phyloP scores from a whole-genome alignment of 2,113 vertebrate species.

The Diadophis punctatus region DNA sequence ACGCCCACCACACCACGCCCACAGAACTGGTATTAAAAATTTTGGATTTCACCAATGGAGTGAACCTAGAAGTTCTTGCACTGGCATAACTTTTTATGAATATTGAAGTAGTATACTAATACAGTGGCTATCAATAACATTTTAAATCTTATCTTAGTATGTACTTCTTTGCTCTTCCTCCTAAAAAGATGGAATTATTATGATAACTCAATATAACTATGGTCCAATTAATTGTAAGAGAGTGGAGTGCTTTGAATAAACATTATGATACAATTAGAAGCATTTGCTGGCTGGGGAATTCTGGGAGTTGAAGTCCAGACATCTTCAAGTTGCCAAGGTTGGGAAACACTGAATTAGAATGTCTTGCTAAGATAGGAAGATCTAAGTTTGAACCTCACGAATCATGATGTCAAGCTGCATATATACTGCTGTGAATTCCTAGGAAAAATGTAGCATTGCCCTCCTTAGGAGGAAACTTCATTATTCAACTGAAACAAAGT shows the following conservation, averaged over 20 bases:
- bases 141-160: not conserved
- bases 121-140: not conserved
- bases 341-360: no score
- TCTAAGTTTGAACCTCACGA: not conserved
- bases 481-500: not conserved
- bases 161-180: not conserved
- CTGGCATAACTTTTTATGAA: not conserved
- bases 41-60: no score
- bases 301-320: no score
- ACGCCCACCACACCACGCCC: no score
- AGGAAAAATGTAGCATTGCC: not conserved
- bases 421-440: not conserved
- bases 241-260: not conserved
- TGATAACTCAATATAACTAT: not conserved
- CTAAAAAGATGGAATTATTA: not conserved
- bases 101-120: not conserved
- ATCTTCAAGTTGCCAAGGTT: no score
- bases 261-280: no score
- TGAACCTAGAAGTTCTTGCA: not conserved
- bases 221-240: not conserved
- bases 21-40: no score
- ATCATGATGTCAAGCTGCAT: not conserved
- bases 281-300: no score
- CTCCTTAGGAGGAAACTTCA: not conserved
- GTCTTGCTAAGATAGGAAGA: not conserved